phyloP scores from a whole-genome alignment of 2,797 vertebrate genomes.

The Falco berigora region DNA sequence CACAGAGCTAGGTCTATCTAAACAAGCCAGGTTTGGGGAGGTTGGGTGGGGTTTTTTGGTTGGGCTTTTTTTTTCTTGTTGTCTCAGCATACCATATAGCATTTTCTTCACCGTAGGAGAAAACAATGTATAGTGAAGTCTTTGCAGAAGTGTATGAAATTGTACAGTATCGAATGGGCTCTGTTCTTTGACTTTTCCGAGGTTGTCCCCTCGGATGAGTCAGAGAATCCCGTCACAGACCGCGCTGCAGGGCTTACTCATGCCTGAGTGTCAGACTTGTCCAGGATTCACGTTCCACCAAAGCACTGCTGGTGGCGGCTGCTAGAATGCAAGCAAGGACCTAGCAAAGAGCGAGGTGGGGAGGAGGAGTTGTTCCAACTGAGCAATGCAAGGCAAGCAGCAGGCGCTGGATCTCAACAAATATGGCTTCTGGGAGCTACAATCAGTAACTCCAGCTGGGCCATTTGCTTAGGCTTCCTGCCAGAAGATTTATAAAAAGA shows the following conservation, averaged over 20 bases:
- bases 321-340: neutral
- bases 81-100: neutral
- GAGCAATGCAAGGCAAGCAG: slow-evolving; percentile 24
- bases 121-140: neutral
- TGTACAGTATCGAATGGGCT: neutral
- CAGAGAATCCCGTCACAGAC: neutral
- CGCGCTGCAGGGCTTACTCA: neutral
- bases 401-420: neutral
- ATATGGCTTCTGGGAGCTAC: slow-evolving; percentile 37
- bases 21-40: neutral
- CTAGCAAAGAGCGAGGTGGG: neutral
- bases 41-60: too few species aligned
- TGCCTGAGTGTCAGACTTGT: neutral
- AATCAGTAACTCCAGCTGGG: slow-evolving; percentile 45
- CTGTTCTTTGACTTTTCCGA: neutral
- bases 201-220: neutral
- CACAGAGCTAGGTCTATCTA: neutral
- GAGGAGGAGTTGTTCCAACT: neutral
- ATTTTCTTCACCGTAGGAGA: neutral
- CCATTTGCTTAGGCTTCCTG: slow-evolving; percentile 56
- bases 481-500: slow-evolving; percentile 57
- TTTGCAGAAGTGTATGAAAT: neutral
- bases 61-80: neutral
- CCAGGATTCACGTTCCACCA: neutral
- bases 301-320: neutral